A percentile compares a stretch with the other conserved stretches of the same genome.
These are phyloP conservation scores for Arizona elegans DNA, from an alignment of 2,113 vertebrate species.

Conservation along the genomic window DNA sequence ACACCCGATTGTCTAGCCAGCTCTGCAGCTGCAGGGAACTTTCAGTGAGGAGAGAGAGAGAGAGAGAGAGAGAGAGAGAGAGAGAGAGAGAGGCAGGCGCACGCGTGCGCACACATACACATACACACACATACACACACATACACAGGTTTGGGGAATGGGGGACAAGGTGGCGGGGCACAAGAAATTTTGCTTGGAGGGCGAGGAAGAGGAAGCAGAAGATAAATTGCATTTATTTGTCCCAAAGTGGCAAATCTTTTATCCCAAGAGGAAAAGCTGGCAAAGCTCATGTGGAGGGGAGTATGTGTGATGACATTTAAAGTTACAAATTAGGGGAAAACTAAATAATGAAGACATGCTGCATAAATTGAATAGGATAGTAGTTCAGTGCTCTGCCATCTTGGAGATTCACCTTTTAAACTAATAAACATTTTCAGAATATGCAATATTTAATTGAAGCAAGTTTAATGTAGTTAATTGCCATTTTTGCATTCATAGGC, in stretches of 20 bases:
- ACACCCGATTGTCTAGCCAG: slow-evolving; percentile 79
- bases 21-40: slow-evolving; percentile 82
- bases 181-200: slow-evolving; percentile 2
- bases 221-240: slow-evolving; percentile 35
- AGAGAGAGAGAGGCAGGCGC: slow-evolving; percentile 24
- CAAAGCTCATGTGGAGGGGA: not conserved
- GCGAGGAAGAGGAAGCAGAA: not conserved
- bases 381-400: not conserved
- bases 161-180: not conserved
- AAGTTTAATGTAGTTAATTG: not conserved
- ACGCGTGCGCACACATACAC: not conserved
- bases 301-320: slow-evolving; percentile 20
- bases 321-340: not conserved
- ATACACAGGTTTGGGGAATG: not conserved
- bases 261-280: slow-evolving; percentile 4
- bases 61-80: slow-evolving; percentile 46
- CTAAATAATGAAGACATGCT: not conserved
- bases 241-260: slow-evolving; percentile 16
- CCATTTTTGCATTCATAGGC: not conserved
- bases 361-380: not conserved
- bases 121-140: not conserved
- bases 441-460: not conserved
- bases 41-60: slow-evolving; percentile 64
- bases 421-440: not conserved
- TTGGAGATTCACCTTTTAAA: not conserved